A percentile compares a stretch with the other conserved stretches of the same genome.
Conservation (phyloP, 2,113 vertebrate species). For the Pycnonotus jocosus region DNA sequence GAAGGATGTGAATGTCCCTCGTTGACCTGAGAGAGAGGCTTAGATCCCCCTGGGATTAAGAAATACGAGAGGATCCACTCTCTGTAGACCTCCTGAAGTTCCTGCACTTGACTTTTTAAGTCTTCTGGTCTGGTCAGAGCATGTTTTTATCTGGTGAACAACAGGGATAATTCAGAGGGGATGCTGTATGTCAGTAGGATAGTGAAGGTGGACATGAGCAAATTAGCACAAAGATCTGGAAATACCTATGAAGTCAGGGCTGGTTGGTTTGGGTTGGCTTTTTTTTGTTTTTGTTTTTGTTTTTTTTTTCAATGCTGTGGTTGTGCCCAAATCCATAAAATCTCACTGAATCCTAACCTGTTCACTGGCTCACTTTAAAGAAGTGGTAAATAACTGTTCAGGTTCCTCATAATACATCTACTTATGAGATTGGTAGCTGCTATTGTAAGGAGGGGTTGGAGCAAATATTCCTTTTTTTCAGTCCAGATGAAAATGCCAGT, state of each 20-base stretch:
- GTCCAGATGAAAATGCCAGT: background rate
- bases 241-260: background rate
- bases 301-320: background rate
- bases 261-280: background rate
- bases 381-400: background rate
- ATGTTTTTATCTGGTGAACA: background rate
- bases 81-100: background rate
- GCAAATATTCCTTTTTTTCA: background rate
- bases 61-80: background rate
- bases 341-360: background rate
- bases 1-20: background rate
- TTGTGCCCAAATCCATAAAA: background rate
- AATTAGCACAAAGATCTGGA: background rate
- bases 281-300: too few species aligned
- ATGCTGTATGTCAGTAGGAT: background rate
- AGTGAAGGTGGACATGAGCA: fast-evolving
- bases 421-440: background rate
- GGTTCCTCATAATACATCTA: background rate
- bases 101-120: background rate
- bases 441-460: background rate
- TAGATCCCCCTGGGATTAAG: background rate
- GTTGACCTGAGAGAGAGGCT: background rate
- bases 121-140: background rate
- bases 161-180: background rate
- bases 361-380: background rate